These are phyloP conservation scores for Hesperia comma DNA, from an alignment of 2,888 invertebrate species.

Conservation along the genomic window DNA sequence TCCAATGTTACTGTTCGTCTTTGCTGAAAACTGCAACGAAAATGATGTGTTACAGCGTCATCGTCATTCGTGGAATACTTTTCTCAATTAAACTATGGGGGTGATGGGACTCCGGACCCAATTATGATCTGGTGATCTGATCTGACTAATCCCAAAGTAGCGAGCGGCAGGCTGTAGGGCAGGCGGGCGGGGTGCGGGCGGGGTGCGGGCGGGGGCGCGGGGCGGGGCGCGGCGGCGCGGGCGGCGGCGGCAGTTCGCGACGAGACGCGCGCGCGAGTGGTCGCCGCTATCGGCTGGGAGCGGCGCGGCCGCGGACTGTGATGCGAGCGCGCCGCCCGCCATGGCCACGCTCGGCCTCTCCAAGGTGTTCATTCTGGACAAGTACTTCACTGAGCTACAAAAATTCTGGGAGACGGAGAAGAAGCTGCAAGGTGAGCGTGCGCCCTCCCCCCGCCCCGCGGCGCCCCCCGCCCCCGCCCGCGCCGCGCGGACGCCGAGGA, in stretches of 20 bases:
- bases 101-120: not conserved
- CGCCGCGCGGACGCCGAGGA: constrained; percentile 35
- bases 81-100: not conserved
- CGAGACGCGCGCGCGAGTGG: constrained; percentile 61
- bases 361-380: constrained; percentile 98
- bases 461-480: constrained; percentile 16
- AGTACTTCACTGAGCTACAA: constrained; percentile 97
- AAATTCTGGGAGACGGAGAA: constrained; percentile 99
- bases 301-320: constrained; percentile 69
- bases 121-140: constrained; percentile 42
- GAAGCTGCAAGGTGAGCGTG: constrained; percentile 94
- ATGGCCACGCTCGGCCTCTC: constrained; percentile 98
- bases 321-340: constrained; percentile 79
- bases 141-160: constrained; percentile 52
- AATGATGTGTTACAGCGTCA: no score
- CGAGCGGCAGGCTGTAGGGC: constrained; percentile 43
- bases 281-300: constrained; percentile 56
- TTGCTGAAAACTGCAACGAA: no score
- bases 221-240: constrained; percentile 40
- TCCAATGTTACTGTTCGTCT: no score
- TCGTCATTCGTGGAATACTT: no score
- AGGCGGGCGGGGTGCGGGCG: constrained; percentile 40
- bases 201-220: constrained; percentile 37
- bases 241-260: constrained; percentile 47
- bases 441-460: constrained; percentile 33